Percentiles rank a stretch among this genome's conserved stretches.
phyloP scores from a whole-genome alignment of 2,113 vertebrate genomes.

The Tychaedon coryphoeus region DNA sequence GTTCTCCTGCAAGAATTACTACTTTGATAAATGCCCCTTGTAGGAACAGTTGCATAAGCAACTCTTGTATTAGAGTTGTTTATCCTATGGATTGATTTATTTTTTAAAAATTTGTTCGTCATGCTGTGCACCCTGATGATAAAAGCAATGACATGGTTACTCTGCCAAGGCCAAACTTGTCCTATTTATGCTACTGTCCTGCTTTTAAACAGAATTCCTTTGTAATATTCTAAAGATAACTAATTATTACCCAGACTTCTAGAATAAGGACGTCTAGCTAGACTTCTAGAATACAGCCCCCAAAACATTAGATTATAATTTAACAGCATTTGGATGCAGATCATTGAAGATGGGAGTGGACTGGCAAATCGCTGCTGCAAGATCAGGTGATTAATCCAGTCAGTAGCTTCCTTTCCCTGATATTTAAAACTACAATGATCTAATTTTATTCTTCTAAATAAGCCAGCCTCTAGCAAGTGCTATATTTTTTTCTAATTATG shows the following conservation, averaged over 20 bases:
- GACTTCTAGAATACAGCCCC: neutral
- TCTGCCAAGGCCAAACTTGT: neutral
- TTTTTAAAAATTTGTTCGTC: neutral
- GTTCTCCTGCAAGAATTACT: neutral
- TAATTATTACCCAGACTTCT: neutral
- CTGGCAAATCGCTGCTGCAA: neutral
- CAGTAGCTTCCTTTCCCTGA: neutral
- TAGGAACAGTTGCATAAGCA: neutral
- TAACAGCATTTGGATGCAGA: neutral
- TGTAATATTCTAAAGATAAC: neutral
- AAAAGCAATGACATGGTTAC: neutral
- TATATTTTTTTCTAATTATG: neutral
- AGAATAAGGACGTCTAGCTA: neutral
- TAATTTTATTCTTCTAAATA: conserved; percentile 4
- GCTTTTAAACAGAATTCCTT: neutral
- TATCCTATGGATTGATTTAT: neutral
- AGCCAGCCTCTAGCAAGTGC: neutral
- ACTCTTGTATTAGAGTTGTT: neutral
- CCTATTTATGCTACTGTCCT: neutral
- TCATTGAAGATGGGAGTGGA: neutral
- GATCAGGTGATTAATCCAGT: neutral
- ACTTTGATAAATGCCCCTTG: neutral
- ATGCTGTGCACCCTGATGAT: neutral
- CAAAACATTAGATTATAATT: neutral
- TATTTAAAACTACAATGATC: neutral